phyloP scores from a whole-genome alignment of 1,140 invertebrate species.

The Aphidius gifuensis region DNA sequence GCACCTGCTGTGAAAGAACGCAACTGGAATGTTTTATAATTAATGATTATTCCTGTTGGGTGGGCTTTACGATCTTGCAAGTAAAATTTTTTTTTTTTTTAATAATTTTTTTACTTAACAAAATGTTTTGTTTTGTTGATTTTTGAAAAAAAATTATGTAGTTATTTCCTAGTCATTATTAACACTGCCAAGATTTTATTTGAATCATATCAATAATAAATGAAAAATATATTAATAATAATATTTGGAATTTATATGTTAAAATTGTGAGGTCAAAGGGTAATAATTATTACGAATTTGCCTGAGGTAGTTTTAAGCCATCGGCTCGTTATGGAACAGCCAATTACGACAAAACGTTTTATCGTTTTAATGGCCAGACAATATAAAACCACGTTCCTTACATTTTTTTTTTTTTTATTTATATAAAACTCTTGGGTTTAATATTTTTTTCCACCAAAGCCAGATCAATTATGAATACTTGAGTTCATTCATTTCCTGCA shows the following conservation, averaged over 20 bases:
- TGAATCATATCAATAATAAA: neutral
- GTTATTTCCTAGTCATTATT: neutral
- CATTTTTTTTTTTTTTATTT: neutral
- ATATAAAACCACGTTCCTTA: conserved; percentile 5
- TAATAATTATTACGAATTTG: conserved; percentile 25
- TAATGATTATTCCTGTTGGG: conserved; percentile 17
- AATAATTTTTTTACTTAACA: neutral
- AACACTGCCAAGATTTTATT: neutral
- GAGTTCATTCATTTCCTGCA: too few relatives aligned
- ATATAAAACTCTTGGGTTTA: too few relatives aligned
- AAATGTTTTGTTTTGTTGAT: neutral
- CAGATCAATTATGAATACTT: too few relatives aligned
- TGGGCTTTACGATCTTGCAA: conserved; percentile 10
- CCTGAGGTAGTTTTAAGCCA: conserved; percentile 18
- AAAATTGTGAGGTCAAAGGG: conserved; percentile 18
- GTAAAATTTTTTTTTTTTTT: neutral
- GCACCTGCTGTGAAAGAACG: conserved; percentile 15
- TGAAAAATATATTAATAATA: too few relatives aligned
- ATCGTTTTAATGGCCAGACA: conserved; percentile 15
- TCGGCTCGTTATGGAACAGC: conserved; percentile 23
- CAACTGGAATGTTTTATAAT: conserved; percentile 15
- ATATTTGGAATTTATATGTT: neutral
- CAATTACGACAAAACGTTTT: conserved; percentile 25
- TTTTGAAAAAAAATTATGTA: too few relatives aligned
- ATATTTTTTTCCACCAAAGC: too few relatives aligned